Evolutionary conservation across 2,888 invertebrate genomes (phyloP), one percentile per base, ranked within the genome.

Genomic region (Mesorhabditis sp.): DNA sequence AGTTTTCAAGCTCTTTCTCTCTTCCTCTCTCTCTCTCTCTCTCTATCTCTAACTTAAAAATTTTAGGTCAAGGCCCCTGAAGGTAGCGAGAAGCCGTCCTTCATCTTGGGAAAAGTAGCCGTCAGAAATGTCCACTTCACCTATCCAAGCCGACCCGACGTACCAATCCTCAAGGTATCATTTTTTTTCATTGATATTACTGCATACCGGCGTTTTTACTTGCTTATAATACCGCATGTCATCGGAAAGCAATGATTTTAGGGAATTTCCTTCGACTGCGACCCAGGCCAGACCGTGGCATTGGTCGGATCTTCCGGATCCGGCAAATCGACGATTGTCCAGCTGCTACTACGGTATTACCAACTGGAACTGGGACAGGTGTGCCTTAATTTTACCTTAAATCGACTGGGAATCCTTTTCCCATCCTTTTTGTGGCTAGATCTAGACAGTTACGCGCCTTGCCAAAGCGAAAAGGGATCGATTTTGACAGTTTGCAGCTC

Each of bases 121-220:
- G 90, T 93, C 69, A 88, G 88, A 62, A 88, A 90, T 74, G 90
- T 93, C 0, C 87, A 88, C 78, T 93, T 93, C 82, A 89, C 88
- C 70, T 93, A 93, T 85, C 93, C 93, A 0, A 91, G 92, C 0
- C 87, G 93, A 65, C 87, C 89, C 3, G 91, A 92, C 82, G 91
- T 92, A 3, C 89, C 90, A 82, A 91, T 92, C 2, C n/a, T 50
- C 10, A 50, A 50, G 58, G 58, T 50, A 50, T 13, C 28, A 28
- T 2, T 28, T 28, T 28, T 28, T 28, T 28, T 28, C 28, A n/a
- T n/a, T n/a, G n/a, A n/a, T n/a, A n/a, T n/a, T n/a, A n/a, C n/a
- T n/a, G n/a, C n/a, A n/a, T n/a, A 13, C 13, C 13, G 6, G 50
- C 13, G 13, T 50, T 50, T 50, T 50, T 13, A 50, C 6, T 50